Base-by-base conservation (phyloP, 1,140 invertebrate genomes). In the Cydia splendana region DNA sequence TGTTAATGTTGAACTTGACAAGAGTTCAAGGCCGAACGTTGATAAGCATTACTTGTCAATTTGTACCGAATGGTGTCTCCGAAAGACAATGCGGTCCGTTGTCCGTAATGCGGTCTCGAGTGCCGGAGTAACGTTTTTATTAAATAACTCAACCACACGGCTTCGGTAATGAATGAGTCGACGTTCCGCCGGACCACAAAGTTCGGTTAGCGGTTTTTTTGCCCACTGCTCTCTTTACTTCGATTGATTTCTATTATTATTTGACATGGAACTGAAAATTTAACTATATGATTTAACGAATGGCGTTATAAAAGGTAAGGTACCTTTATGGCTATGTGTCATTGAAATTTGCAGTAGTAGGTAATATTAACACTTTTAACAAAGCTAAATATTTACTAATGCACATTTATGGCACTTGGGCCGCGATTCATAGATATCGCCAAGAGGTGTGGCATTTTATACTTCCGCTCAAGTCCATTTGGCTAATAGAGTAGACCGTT, bases 191-290 rank as follows among this genome's bases (percentile, higher is more conserved):
- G 30, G 67, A 71, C 82, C 81, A 82, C 84, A 78, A 87, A 87
- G 84, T 91, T 91, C 84, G 85, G 84, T 85, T 88, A 90, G 86
- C 87, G 87, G 89, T 84, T 88, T 89, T 90, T 91, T 91, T 90
- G 82, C 84, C 84, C 78, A 82, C 80, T 85, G 84, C 84, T 88
- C 86, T 87, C 84, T 79, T 88, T 86, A 78, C 76, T 69, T 78
- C 85, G 81, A 90, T 91, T 89, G 86, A 91, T 89, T 91, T 90
- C 88, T 88, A 88, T 89, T 88, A 88, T 87, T 87, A 83, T 74
- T 78, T 77, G 79, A 62, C 79, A 80, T 83, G 78, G 85, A 84
- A 84, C 83, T 84, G 81, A 82, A 82, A 80, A 85, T 84, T 85
- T 80, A 85, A 85, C 82, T 82, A 84, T 82, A 71, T 71, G 67